phyloP scores from a whole-genome alignment of 2,797 vertebrate genomes.

The Myripristis murdjan region DNA sequence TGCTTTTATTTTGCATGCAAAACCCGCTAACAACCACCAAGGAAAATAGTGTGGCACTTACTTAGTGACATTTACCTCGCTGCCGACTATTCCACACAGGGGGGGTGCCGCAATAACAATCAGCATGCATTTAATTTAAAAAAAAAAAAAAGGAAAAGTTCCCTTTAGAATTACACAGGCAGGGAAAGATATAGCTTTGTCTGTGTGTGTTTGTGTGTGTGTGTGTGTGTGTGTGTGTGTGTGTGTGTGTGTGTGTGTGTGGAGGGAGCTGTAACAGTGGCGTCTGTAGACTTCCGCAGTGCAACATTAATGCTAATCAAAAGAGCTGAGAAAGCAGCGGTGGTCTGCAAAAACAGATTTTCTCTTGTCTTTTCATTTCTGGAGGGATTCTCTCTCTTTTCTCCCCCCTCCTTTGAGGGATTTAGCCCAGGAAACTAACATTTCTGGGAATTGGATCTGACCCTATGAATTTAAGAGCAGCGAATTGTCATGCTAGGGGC shows the following conservation, averaged over 20 bases:
- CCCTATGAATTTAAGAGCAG: slow-evolving; percentile 60
- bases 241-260: slow-evolving; percentile 3
- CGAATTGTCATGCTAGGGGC: slow-evolving; percentile 41
- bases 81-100: slow-evolving; percentile 55
- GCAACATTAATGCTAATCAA: slow-evolving; percentile 81
- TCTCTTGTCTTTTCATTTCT: slow-evolving; percentile 75
- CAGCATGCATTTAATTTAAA: slow-evolving; percentile 80
- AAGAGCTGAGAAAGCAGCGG: slow-evolving; percentile 75
- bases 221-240: slow-evolving; percentile 36
- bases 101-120: slow-evolving; percentile 70
- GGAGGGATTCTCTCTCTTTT: slow-evolving; percentile 39
- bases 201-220: slow-evolving; percentile 32
- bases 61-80: slow-evolving; percentile 80
- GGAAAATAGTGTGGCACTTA: slow-evolving; percentile 68
- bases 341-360: slow-evolving; percentile 78
- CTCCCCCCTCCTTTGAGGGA: slow-evolving; percentile 34
- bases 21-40: slow-evolving; percentile 55
- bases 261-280: slow-evolving; percentile 49
- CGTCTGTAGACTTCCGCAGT: slow-evolving; percentile 63
- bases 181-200: slow-evolving; percentile 45
- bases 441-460: slow-evolving; percentile 64
- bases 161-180: slow-evolving; percentile 61
- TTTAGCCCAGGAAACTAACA: slow-evolving; percentile 63
- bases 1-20: slow-evolving; percentile 63
- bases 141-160: slow-evolving; percentile 67